phyloP scores from a whole-genome alignment of 2,888 invertebrate genomes.

The Diadegma fenestrale region DNA sequence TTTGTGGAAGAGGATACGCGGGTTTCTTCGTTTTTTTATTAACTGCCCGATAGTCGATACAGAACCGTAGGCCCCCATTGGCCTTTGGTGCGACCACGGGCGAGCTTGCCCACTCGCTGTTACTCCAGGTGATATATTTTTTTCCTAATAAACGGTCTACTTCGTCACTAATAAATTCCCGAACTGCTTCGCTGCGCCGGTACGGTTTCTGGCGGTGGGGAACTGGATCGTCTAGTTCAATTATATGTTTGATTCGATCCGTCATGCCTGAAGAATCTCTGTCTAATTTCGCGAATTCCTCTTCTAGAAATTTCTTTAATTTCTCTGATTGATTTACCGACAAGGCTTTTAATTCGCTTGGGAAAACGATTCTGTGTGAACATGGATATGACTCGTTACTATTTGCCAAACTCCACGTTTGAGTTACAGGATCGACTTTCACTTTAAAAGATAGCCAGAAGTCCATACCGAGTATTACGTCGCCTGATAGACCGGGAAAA shows the following conservation, averaged over 20 bases:
- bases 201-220: constrained; percentile 61
- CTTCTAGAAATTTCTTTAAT: constrained; percentile 48
- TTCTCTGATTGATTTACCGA: constrained; percentile 29
- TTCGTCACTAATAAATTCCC: constrained; percentile 56
- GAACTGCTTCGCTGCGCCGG: constrained; percentile 53
- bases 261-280: constrained; percentile 55
- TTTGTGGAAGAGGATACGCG: constrained; percentile 62
- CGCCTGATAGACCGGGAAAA: constrained; percentile 39
- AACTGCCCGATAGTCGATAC: constrained; percentile 51
- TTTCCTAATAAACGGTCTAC: constrained; percentile 48
- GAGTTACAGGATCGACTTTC: constrained; percentile 23
- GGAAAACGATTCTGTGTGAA: constrained; percentile 10
- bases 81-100: constrained; percentile 59
- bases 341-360: constrained; percentile 31
- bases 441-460: constrained; percentile 60
- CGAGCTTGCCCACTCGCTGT: constrained; percentile 63
- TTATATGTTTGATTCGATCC: constrained; percentile 55
- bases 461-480: constrained; percentile 60
- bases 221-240: constrained; percentile 54
- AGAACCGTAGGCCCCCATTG: constrained; percentile 52
- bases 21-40: constrained; percentile 62
- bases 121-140: constrained; percentile 56
- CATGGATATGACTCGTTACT: constrained; percentile 43
- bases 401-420: constrained; percentile 52
- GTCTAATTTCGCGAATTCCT: constrained; percentile 54